phyloP scores from a whole-genome alignment of 2,888 invertebrate genomes.

The Orthosia gracilis region DNA sequence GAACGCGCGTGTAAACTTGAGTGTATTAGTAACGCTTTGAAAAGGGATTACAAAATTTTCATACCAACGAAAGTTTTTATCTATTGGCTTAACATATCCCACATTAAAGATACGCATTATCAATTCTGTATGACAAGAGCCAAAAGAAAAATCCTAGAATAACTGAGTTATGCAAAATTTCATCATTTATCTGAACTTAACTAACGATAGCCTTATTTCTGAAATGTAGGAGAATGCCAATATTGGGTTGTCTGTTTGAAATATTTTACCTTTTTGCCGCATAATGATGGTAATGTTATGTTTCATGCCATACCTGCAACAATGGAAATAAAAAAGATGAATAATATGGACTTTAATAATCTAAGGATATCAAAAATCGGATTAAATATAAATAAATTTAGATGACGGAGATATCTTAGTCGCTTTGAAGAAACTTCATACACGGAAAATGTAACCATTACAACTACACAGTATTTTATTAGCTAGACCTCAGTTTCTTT shows the following conservation, averaged over 20 bases:
- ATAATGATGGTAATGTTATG: neutral
- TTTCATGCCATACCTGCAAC: conserved; percentile 49
- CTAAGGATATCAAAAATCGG: neutral
- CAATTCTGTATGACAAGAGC: no score
- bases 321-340: conserved; percentile 28
- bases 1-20: no score
- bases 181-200: neutral
- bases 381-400: no score
- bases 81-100: no score
- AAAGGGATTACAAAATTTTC: no score
- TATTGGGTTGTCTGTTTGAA: neutral
- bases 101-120: no score
- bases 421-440: neutral
- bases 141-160: neutral
- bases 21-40: no score
- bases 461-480: neutral
- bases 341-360: neutral
- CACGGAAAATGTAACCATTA: neutral
- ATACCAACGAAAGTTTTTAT: no score
- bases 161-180: neutral
- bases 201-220: no score
- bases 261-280: conserved; percentile 25
- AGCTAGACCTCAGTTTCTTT: neutral
- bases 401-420: neutral
- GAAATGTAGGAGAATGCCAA: neutral